Evolutionary conservation across 2,797 vertebrate species (phyloP).

Genomic region (Momotus momota): DNA sequence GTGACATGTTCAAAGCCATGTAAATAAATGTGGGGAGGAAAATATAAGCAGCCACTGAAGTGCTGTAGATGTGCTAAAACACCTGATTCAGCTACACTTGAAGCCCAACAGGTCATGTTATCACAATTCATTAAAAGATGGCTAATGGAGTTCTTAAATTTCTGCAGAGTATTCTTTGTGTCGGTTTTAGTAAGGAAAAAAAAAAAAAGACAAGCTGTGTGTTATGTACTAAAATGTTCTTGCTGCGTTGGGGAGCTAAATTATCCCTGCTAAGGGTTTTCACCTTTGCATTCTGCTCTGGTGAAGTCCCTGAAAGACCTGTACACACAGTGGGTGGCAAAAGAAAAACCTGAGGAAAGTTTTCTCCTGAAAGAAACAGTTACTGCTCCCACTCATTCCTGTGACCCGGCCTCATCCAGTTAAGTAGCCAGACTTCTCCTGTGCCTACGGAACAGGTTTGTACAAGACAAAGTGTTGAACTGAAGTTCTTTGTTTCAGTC

Average conservation of each 20-base stretch:
- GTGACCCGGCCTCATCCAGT: not conserved
- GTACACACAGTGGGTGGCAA: not conserved
- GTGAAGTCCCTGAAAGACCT: not conserved
- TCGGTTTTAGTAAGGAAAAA: not conserved
- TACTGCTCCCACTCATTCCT: rapidly evolving
- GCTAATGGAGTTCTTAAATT: not conserved
- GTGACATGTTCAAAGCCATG: not conserved
- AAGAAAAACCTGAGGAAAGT: not conserved
- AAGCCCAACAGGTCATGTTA: no score
- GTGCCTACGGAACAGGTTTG: not conserved
- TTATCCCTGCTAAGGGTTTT: not conserved
- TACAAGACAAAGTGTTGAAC: not conserved
- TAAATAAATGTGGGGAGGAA: not conserved
- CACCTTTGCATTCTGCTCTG: not conserved
- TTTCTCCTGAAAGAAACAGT: not conserved
- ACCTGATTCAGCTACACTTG: no score
- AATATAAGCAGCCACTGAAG: not conserved
- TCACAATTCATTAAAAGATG: not conserved
- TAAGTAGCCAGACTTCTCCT: not conserved
- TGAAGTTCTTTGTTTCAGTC: not conserved
- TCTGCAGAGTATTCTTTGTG: not conserved
- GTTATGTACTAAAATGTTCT: not conserved
- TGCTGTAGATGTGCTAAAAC: not conserved
- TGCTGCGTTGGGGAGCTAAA: not conserved
- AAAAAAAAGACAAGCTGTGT: not conserved